Evolutionary conservation across 2,797 vertebrate species (phyloP).

Genomic region (Diglossa cyanea): DNA sequence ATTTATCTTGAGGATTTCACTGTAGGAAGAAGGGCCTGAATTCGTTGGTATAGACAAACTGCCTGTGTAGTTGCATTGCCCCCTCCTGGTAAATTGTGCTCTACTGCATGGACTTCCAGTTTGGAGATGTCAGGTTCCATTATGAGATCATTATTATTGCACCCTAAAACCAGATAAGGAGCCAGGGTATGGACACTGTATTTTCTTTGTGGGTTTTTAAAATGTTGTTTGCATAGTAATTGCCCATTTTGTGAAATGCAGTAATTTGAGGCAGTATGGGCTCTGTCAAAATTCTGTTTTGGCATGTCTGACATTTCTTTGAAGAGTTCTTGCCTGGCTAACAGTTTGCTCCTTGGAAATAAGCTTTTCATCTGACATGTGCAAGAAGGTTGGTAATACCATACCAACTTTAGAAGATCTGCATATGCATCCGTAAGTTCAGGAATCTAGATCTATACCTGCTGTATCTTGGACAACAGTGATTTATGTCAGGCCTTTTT

Average conservation of each 20-base stretch:
- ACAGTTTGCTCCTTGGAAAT: neutral
- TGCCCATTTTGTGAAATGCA: neutral
- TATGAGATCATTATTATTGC: neutral
- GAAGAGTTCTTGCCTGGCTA: neutral
- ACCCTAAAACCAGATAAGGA: neutral
- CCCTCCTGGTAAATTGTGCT: constrained; percentile 48
- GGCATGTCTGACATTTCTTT: neutral
- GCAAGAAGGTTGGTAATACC: neutral
- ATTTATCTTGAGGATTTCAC: neutral
- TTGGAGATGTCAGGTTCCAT: neutral
- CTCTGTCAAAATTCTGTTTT: neutral
- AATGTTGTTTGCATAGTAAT: neutral
- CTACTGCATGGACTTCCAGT: neutral
- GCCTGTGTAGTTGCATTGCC: constrained; percentile 53
- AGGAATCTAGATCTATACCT: neutral
- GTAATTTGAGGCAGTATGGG: neutral
- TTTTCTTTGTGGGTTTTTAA: neutral
- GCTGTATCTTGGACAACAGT: neutral
- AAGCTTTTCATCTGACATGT: neutral
- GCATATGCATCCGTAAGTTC: neutral
- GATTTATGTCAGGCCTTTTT: neutral
- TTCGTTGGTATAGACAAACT: neutral
- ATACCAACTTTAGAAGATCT: neutral
- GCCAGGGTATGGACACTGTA: neutral
- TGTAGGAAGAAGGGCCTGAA: neutral